Conservation (phyloP, 2,797 vertebrate species). For the Hydrophis major region DNA sequence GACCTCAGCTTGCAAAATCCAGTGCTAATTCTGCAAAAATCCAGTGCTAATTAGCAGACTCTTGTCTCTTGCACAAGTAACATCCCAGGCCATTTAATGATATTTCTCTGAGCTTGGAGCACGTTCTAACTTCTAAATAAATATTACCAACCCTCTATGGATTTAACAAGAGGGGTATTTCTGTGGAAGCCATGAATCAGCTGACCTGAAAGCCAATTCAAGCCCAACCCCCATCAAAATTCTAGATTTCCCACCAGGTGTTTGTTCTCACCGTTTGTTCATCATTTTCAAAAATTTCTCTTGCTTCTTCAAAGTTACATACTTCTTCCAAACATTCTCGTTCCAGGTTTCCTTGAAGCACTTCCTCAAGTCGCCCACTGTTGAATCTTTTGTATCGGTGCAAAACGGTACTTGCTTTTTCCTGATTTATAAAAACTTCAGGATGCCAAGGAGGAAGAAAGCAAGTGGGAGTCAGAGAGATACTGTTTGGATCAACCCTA, state of each 20-base stretch:
- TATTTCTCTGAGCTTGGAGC: not conserved
- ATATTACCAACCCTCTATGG: not conserved
- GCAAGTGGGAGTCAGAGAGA: not conserved
- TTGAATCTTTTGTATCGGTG: constrained; percentile 79
- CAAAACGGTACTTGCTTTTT: constrained; percentile 74
- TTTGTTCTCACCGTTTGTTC: constrained; percentile 77
- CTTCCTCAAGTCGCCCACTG: constrained; percentile 83
- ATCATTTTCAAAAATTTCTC: constrained; percentile 88
- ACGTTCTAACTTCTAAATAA: not conserved
- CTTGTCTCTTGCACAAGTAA: not conserved
- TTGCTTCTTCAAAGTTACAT: constrained; percentile 87
- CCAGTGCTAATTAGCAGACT: not conserved
- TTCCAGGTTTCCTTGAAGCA: constrained; percentile 81
- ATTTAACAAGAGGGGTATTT: no score
- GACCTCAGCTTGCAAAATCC: not conserved
- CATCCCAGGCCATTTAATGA: no score
- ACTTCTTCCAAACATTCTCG: constrained; percentile 87
- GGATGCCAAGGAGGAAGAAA: constrained; percentile 19
- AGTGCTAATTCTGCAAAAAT: not conserved
- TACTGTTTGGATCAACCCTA: not conserved
- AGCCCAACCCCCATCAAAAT: no score
- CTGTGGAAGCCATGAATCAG: not conserved
- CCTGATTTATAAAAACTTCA: constrained; percentile 75
- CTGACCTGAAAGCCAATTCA: not conserved
- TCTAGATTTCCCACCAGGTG: not conserved